phyloP scores from a whole-genome alignment of 2,888 invertebrate species.

The Himalopsyche kuldschensis region DNA sequence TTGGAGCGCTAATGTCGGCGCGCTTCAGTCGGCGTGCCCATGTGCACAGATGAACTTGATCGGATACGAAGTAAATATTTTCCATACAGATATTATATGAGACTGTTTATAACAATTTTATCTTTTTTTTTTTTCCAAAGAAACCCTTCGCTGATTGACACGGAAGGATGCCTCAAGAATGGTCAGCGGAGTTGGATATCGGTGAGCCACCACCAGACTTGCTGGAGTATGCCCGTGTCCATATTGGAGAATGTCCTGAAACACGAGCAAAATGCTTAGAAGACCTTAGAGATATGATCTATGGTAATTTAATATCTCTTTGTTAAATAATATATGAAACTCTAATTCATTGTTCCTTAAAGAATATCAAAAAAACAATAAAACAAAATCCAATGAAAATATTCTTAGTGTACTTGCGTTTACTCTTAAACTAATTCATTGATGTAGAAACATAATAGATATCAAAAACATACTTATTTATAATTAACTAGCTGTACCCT shows the following conservation, averaged over 20 bases:
- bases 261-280: conserved; percentile 68
- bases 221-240: conserved; percentile 66
- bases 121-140: background rate
- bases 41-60: too few species aligned
- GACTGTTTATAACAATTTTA: background rate
- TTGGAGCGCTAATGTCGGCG: too few species aligned
- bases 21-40: too few species aligned
- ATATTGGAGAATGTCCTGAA: conserved; percentile 72
- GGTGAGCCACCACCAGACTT: conserved; percentile 68
- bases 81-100: too few species aligned
- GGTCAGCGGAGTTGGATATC: conserved; percentile 63
- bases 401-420: too few species aligned
- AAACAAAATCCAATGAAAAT: too few species aligned
- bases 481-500: too few species aligned
- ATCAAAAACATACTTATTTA: too few species aligned
- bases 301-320: conserved; percentile 55
- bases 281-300: conserved; percentile 74
- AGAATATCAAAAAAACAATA: background rate
- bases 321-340: background rate
- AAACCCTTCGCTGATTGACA: background rate
- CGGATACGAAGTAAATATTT: too few species aligned
- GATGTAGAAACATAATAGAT: too few species aligned
- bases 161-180: conserved; percentile 55
- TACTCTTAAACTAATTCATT: too few species aligned
- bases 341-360: background rate